A percentile compares a stretch with the other conserved stretches of the same genome.
These are phyloP conservation scores for Andrena bucephala DNA, from an alignment of 2,888 invertebrate genomes.

Conservation along the genomic window DNA sequence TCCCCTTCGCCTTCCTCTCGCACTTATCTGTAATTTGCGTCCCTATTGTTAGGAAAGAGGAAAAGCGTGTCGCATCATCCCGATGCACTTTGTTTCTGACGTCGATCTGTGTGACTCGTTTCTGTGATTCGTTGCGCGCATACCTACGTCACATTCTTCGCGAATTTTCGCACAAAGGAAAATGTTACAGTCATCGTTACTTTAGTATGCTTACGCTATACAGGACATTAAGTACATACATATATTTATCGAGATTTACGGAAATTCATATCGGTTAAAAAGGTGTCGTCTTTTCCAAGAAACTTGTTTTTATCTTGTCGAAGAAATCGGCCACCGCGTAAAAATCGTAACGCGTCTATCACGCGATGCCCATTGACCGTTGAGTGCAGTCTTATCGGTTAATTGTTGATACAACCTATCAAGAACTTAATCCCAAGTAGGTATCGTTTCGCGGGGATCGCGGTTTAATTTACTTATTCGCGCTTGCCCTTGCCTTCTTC, in stretches of 20 bases:
- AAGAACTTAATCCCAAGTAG: background rate
- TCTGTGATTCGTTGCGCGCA: too few species aligned
- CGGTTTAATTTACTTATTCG: background rate
- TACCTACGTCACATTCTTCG: conserved; percentile 9
- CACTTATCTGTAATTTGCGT: too few species aligned
- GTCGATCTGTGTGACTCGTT: background rate
- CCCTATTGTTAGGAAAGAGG: too few species aligned
- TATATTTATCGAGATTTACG: too few species aligned
- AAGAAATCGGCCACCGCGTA: background rate
- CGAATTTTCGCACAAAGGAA: background rate
- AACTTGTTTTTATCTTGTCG: conserved; percentile 26
- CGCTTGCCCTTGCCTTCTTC: background rate
- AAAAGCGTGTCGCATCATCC: conserved; percentile 12
- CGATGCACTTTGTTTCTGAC: conserved; percentile 45
- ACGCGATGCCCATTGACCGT: background rate
- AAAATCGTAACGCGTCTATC: conserved; percentile 15
- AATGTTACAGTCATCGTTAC: background rate
- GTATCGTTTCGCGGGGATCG: background rate
- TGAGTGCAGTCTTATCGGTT: conserved; percentile 35
- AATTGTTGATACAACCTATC: conserved; percentile 33
- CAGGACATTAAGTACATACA: too few species aligned
- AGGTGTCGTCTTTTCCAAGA: background rate
- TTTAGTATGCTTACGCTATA: too few species aligned
- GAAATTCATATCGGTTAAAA: background rate
- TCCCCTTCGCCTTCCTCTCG: too few species aligned